Percentiles rank a stretch among this genome's conserved stretches.
These are phyloP conservation scores for Orchesella cincta DNA, from an alignment of 1,140 invertebrate species.

Conservation along the genomic window DNA sequence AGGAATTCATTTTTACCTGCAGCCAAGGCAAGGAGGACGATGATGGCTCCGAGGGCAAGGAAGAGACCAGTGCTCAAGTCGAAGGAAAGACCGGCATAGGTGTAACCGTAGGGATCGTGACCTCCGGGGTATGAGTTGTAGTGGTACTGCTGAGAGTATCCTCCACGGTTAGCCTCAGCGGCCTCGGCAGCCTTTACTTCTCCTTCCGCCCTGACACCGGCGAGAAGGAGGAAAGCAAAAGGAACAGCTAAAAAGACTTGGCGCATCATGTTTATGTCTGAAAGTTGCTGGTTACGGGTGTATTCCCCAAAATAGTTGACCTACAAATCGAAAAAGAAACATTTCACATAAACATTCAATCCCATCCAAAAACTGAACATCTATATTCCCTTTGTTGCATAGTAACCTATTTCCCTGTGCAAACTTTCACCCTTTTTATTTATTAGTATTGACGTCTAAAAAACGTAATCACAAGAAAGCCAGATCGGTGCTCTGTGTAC, in stretches of 20 bases:
- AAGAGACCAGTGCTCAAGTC: slow-evolving; percentile 51
- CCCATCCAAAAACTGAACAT: no score
- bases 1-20: slow-evolving; percentile 43
- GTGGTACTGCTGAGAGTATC: slow-evolving; percentile 51
- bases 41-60: slow-evolving; percentile 52
- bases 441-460: no score
- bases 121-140: slow-evolving; percentile 50
- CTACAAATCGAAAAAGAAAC: slow-evolving; percentile 1
- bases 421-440: no score
- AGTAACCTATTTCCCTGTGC: no score
- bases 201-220: slow-evolving; percentile 47
- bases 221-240: slow-evolving; percentile 49
- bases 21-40: slow-evolving; percentile 51
- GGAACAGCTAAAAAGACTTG: slow-evolving; percentile 48
- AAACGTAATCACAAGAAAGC: no score
- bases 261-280: slow-evolving; percentile 45
- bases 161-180: slow-evolving; percentile 48
- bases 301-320: slow-evolving; percentile 21
- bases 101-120: slow-evolving; percentile 52
- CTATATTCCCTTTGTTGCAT: no score
- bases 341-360: no score
- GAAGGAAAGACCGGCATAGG: slow-evolving; percentile 50
- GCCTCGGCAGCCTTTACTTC: slow-evolving; percentile 38
- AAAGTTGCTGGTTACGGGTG: slow-evolving; percentile 24
- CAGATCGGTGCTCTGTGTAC: no score